Evolutionary conservation across 2,888 invertebrate species (phyloP), one percentile per base, ranked within the genome.

Genomic region (Andrena dorsata): DNA sequence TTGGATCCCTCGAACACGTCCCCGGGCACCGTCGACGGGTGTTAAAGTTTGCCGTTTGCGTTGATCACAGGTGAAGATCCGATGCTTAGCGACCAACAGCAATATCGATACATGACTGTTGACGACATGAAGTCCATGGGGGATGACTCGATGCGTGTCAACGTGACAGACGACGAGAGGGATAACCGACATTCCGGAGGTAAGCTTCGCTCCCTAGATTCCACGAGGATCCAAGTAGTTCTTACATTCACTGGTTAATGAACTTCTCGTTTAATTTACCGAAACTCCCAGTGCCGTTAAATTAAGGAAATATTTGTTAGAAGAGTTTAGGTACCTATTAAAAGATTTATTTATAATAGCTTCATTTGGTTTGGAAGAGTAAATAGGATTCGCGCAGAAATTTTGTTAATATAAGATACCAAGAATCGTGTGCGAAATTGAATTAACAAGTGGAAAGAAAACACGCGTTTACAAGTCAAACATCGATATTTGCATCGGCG

Each of bases 111-210:
- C 94, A 95, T 98, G 94, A 98, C 98, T 78, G 98, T 98, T 85
- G 98, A 98, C 93, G 98, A 98, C 93, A 98, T 98, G 98, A 98
- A 98, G 95, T 98, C 98, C 8, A 95, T 98, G 86, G 98, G 98
- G 81, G 98, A 98, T 93, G 98, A 98, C 94, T 98, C 98, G 13
- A 94, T 98, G 86, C 98, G 98, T 23, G 98, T 98, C 88, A 98
- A 98, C 94, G 98, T 98, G 26, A 98, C 98, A 2, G 96, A 98
- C 89, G 98, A 98, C 92, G 98, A 98, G 93, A 96, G 97, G 86
- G 96, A 97, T 10, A 97, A 97, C 92, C 92, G 94, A 91, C 92
- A 94, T 90, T 93, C 94, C 84, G 93, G 92, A 89, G 93, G 93
- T 93, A 86, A 89, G 89, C 85, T 8, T 63, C 20, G 2, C 49